Evolutionary conservation across 2,113 vertebrate genomes (phyloP).

Genomic region (Microtus montanus): DNA sequence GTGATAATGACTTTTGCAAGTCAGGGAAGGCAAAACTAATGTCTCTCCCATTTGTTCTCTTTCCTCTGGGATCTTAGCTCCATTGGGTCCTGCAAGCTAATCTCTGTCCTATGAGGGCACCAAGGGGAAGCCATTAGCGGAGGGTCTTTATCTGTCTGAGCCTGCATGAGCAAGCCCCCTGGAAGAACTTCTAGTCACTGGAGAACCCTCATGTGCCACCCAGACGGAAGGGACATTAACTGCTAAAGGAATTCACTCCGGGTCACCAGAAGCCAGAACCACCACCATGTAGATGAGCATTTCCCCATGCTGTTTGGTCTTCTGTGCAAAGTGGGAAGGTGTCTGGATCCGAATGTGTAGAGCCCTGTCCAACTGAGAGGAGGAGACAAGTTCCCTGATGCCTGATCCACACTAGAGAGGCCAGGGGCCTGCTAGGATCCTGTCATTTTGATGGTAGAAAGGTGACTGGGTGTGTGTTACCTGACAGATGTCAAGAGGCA

Average conservation of each 20-base stretch:
- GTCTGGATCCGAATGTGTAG: not conserved
- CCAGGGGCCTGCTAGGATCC: not conserved
- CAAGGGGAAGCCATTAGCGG: not conserved
- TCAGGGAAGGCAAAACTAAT: not conserved
- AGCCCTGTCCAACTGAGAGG: not conserved
- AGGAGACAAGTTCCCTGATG: not conserved
- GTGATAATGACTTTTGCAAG: not conserved
- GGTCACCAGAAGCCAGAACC: not conserved
- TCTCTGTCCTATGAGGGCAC: not conserved
- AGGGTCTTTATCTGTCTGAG: not conserved
- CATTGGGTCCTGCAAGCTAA: accelerated
- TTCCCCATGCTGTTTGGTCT: not conserved
- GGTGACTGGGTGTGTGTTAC: accelerated
- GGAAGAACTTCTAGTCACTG: not conserved
- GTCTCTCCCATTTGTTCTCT: accelerated
- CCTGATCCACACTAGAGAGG: accelerated
- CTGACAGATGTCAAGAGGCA: not conserved
- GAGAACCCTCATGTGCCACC: not conserved
- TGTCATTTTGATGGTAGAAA: not conserved
- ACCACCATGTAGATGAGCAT: accelerated
- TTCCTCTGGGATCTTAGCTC: not conserved
- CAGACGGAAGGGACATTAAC: too few relatives aligned
- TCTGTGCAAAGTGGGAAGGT: not conserved
- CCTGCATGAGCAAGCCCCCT: not conserved
- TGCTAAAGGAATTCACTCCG: not conserved